Base-by-base conservation (phyloP, 2,113 vertebrate genomes). In the Sprattus sprattus region DNA sequence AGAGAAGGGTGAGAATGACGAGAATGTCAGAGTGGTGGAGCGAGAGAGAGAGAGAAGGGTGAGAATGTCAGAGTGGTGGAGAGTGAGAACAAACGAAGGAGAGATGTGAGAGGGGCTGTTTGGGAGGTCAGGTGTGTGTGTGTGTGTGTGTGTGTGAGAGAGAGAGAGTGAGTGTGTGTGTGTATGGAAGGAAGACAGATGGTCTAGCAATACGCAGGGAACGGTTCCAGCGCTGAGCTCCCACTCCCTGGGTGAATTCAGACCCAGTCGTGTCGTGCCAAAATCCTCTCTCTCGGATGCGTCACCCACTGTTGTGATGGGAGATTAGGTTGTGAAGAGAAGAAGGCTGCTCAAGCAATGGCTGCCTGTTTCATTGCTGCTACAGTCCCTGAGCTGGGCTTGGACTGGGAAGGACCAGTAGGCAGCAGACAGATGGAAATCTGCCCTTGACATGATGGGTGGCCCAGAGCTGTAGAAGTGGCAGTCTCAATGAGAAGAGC, bases 141-240 rank as follows among this genome's bases (percentile, higher is more conserved):
- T 25, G 60, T 25, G 60, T 25, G 22, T 67, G 22, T 64, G 60
- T 25, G 60, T 9, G 60, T 9, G 22, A 1, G 54, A 1, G n/a
- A 13, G 64, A 13, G n/a, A 28, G 64, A 28, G 64, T 71, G 64
- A 1, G n/a, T 71, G 64, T 25, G n/a, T 71, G 64, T 25, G n/a
- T 71, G 25, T 82, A 32, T 87, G 71, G 50, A 18, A 75, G 8
- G 25, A 16, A 85, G 84, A 82, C 54, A 60, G 54, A 60, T 60
- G 54, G 54, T 22, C 54, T 6, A 60, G 54, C 54, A 60, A 60
- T 60, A 60, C 18, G 54, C 54, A 60, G 54, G 54, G 54, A 60
- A 18, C 4, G 22, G 18, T 60, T 60, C 54, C 54, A 60, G 54
- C 54, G 4, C 54, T 20, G 54, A 60, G 54, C 54, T 39, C 39